Evolutionary conservation across 2,888 invertebrate species (phyloP), one percentile per base, ranked within the genome.

Genomic region (Bimastos eiseni): DNA sequence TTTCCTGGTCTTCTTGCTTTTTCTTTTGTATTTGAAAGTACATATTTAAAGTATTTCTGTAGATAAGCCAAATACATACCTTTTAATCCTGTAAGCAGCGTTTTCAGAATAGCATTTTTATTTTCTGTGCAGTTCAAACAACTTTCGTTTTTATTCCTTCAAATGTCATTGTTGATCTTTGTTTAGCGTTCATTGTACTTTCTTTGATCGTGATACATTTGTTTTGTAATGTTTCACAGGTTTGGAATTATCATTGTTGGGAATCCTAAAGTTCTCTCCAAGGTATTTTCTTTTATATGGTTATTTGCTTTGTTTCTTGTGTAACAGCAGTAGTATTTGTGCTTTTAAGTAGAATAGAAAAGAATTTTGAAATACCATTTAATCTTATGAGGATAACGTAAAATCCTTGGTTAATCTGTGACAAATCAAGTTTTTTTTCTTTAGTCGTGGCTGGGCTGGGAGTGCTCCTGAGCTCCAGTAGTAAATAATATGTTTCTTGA

Each of bases 201-300:
- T 11, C 24, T 21, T 86, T 86, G 34, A 86, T 86, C 36, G 36
- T 86, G 11, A 86, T 34, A 8, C 37, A 19, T 21, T 84, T 90
- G 30, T 36, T 37, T 84, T 83, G 36, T 84, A 15, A 86, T 44
- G 13, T 88, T 49, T 89, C 70, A 70, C 92, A 95, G 95, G 91
- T 99, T 98, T 95, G 99, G 99, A 30, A 97, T 99, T 88, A 99
- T 99, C 92, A 98, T 99, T 92, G 98, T 99, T 90, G 99, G 99
- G 90, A 99, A 99, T 95, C 99, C 99, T 0, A 99, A 99, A 95
- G 99, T 99, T 33, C 96, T 99, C 6, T 98, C 99, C 17, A 99
- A 99, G 95, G 96, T 96, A 93, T 44, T n/a, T n/a, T n/a, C 11
- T 70, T 70, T 70, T 30, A 11, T 70, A 1, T 70, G 30, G 70